Conservation (phyloP, 2,888 invertebrate species). For the Agriopis aurantiaria region DNA sequence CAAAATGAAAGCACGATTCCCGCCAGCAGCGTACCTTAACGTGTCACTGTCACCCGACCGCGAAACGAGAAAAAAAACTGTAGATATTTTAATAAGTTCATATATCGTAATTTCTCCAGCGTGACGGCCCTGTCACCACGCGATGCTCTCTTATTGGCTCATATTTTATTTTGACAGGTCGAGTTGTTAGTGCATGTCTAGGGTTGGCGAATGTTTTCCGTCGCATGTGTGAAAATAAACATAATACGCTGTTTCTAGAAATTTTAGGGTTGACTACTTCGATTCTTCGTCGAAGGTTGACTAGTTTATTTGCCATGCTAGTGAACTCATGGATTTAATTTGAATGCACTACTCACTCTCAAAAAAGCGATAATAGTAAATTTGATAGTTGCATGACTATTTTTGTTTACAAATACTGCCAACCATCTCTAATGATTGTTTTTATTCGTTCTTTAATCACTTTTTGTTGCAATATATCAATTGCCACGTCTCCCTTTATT, state of each 20-base stretch:
- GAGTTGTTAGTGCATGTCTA: conserved; percentile 63
- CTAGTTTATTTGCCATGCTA: too few relatives aligned
- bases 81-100: conserved; percentile 84
- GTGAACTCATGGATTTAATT: too few relatives aligned
- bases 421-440: too few relatives aligned
- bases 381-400: too few relatives aligned
- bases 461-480: too few relatives aligned
- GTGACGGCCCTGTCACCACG: conserved; percentile 80
- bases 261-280: too few relatives aligned
- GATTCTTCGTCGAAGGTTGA: too few relatives aligned
- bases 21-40: conserved; percentile 60
- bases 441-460: too few relatives aligned
- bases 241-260: neutral
- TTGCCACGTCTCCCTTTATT: too few relatives aligned
- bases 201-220: conserved; percentile 57
- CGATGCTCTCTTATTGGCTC: conserved; percentile 78
- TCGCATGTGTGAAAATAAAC: neutral
- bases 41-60: conserved; percentile 71
- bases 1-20: conserved; percentile 50
- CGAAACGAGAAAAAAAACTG: conserved; percentile 73
- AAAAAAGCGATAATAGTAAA: too few relatives aligned
- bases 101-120: conserved; percentile 75
- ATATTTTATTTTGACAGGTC: conserved; percentile 83
- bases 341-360: too few relatives aligned
- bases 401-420: too few relatives aligned